Base-by-base conservation (phyloP, 2,113 vertebrate species). In the Alaudala cheleensis region DNA sequence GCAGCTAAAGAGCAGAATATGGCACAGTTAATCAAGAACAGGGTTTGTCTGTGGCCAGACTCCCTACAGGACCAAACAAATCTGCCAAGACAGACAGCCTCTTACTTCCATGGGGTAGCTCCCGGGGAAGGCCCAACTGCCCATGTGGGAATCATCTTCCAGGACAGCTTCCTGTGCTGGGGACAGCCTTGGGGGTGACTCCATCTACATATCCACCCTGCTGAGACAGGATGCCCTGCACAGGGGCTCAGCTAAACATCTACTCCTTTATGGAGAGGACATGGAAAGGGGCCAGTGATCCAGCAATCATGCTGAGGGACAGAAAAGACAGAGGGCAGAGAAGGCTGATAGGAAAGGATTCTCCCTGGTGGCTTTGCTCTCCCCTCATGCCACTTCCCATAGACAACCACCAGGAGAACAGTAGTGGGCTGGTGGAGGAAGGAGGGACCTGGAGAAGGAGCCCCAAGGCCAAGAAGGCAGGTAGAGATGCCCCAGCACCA, bases 121-220 rank as follows among this genome's bases (percentile, higher is more conserved):
- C 11, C 28, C 24, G 28, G 26, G 39, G 17, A 86, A 64, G 74
- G 44, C 49, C 53, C 26, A 87, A 8, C 29, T 47, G 44, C 50
- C 56, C 10, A 8, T 21, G 24, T 5, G 6, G 67, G 26, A 86
- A 64, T 26, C 26, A 51, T 29, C 50, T 77, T 42, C 49, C 62
- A 82, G 34, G 29, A n/a, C 44, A 81, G 21, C 22, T 77, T 65
- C 45, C 57, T 47, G 51, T 2, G 45, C 44, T 2, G 2, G 44
- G 39, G 23, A 62, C 0, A 6, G 22, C 39, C 39, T 58, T 1
- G 0, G 40, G 21, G 9, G 24, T 72, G 26, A 60, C 34, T 56
- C 29, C 28, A 40, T 70, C 44, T 42, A 53, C 4, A 7, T 5
- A 10, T 10, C 33, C 23, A 53, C 33, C 31, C 47, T 67, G 67